These are phyloP conservation scores for Myiozetetes cayanensis DNA, from an alignment of 2,113 vertebrate species.

Conservation along the genomic window DNA sequence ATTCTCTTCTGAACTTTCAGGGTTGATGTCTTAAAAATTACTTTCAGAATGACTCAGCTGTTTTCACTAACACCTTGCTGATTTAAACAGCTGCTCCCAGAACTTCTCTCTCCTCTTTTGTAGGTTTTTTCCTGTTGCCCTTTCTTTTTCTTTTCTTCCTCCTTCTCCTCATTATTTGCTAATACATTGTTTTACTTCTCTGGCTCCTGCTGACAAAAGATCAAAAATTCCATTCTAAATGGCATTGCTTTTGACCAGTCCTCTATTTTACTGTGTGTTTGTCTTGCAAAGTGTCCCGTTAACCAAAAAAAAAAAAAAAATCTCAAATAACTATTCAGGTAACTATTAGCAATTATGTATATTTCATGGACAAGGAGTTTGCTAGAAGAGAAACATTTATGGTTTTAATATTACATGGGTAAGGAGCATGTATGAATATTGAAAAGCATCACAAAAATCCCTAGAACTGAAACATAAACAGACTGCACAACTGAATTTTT, in stretches of 20 bases:
- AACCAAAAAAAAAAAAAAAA: neutral
- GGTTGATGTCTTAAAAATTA: neutral
- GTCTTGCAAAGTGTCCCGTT: neutral
- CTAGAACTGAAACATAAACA: neutral
- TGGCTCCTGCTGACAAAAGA: neutral
- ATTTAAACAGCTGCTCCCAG: neutral
- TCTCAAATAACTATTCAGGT: neutral
- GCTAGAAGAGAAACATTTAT: neutral
- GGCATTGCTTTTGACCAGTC: neutral
- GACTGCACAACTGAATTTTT: neutral
- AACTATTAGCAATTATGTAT: neutral
- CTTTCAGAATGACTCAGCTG: neutral
- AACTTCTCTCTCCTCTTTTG: neutral
- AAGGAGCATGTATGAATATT: neutral
- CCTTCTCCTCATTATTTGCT: neutral
- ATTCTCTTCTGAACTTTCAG: neutral
- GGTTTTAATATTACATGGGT: neutral
- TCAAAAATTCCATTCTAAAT: neutral
- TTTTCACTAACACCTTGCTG: neutral
- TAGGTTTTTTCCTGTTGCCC: accelerated
- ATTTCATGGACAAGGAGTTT: neutral
- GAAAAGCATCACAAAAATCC: neutral
- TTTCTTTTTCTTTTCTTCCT: accelerated
- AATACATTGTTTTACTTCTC: neutral
- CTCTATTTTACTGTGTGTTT: neutral